Evolutionary conservation across 2,113 vertebrate genomes (phyloP).

Genomic region (Hydrochoerus hydrochaeris): DNA sequence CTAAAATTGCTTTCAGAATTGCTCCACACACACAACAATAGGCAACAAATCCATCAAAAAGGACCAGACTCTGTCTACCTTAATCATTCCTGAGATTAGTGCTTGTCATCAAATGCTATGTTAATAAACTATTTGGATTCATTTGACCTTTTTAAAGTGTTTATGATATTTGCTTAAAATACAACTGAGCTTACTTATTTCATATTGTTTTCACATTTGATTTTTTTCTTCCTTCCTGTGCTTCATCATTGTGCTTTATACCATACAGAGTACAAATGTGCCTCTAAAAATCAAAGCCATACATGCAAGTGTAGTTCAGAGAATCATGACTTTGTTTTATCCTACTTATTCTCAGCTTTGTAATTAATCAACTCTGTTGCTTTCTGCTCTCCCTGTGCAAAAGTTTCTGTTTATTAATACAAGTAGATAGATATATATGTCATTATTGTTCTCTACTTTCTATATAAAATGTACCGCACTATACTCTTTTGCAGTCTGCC

Average conservation of each 20-base stretch:
- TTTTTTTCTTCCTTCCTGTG: neutral
- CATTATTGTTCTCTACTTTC: neutral
- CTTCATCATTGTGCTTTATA: neutral
- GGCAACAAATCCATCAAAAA: neutral
- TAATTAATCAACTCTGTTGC: neutral
- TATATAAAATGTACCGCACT: neutral
- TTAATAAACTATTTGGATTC: neutral
- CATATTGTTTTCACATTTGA: neutral
- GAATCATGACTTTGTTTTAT: neutral
- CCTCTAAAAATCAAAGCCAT: neutral
- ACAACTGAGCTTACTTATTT: neutral
- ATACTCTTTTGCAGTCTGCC: neutral
- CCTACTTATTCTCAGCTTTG: neutral
- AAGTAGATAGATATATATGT: neutral
- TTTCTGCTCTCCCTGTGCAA: neutral
- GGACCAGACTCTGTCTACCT: accelerated
- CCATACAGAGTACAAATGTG: neutral
- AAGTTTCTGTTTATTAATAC: neutral
- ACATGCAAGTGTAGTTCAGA: neutral
- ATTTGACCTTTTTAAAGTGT: neutral
- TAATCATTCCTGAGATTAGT: neutral
- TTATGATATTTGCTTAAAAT: neutral
- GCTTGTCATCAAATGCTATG: neutral
- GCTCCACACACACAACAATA: neutral
- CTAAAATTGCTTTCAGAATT: neutral